Base-by-base conservation (phyloP, 1,140 invertebrate genomes). In the Kradibia gibbosae region DNA sequence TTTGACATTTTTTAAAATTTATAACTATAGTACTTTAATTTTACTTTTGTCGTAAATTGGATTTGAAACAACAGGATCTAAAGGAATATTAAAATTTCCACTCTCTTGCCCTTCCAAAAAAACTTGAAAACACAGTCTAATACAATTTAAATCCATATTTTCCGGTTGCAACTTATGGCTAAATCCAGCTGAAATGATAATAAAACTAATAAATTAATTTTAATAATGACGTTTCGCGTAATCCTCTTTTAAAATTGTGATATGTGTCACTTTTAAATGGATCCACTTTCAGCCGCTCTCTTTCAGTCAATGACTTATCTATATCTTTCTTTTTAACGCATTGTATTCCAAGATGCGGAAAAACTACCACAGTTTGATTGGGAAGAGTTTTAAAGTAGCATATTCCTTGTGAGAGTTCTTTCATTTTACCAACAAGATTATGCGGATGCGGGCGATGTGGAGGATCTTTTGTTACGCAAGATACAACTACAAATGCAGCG, bases 251-350 rank as follows among this genome's bases (percentile, higher is more conserved):
- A 8, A 39, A 0, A 36, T 3, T 42, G 20, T 3, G 17, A 70
- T 42, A 70, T 39, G 25, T 34, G 42, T 72, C 92, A 99, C 98
- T 97, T 91, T 94, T 94, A 91, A 96, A 99, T 0, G 98, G 98
- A 93, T 99, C 98, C 0, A 99, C 97, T 81, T 96, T 92, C 53
- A 98, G 95, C 86, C 95, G 93, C 91, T 98, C 96, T 79, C 98
- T 92, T 17, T 94, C 90, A 85, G 93, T 94, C 1, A 99, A 92
- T 13, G 97, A 95, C 22, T 95, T 94, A 84, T 97, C 95, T 48
- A 99, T 97, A 88, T 99, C 97, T 87, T 97, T 97, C 84, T 97
- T 96, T 90, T 98, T 99, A 3, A 99, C 97, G 92, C 98, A 99
- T 87, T 99, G 98, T 85, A 99, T 99, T 8, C 98, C 98, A 83